Percentiles rank a stretch among this genome's conserved stretches.
phyloP scores from a whole-genome alignment of 64 coral and sea anemone genomes.

The Pachyseris speciosa region DNA sequence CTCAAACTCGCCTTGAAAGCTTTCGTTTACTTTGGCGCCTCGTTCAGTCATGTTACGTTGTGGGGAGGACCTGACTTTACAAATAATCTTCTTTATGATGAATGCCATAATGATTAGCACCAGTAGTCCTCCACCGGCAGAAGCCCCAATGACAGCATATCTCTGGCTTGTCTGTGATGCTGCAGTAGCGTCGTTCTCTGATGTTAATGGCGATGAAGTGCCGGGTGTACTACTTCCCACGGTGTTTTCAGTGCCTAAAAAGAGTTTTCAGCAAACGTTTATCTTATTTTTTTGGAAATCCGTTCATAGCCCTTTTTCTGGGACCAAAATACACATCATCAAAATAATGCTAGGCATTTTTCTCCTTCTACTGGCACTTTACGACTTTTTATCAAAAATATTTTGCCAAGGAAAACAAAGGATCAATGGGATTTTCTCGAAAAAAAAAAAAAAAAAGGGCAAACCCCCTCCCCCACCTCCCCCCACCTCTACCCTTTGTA shows the following conservation, averaged over 20 bases:
- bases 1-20: conserved; percentile 10
- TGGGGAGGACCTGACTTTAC: neutral
- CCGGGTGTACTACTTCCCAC: neutral
- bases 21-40: neutral
- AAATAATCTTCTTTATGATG: conserved; percentile 10
- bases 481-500: neutral
- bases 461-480: neutral
- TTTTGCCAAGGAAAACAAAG: neutral
- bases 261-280: neutral
- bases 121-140: conserved; percentile 5
- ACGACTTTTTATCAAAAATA: neutral
- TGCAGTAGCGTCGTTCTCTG: neutral
- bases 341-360: neutral
- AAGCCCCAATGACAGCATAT: neutral
- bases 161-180: neutral
- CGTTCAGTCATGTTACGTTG: neutral
- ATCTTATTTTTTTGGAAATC: too few relatives aligned
- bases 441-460: neutral
- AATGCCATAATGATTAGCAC: neutral
- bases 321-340: neutral
- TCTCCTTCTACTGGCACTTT: neutral
- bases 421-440: neutral
- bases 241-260: neutral
- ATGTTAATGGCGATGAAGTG: neutral
- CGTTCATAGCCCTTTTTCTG: neutral